Percentiles rank a stretch among this genome's conserved stretches.
Evolutionary conservation across 1,140 invertebrate species (phyloP).

Genomic region (Delia radicum): DNA sequence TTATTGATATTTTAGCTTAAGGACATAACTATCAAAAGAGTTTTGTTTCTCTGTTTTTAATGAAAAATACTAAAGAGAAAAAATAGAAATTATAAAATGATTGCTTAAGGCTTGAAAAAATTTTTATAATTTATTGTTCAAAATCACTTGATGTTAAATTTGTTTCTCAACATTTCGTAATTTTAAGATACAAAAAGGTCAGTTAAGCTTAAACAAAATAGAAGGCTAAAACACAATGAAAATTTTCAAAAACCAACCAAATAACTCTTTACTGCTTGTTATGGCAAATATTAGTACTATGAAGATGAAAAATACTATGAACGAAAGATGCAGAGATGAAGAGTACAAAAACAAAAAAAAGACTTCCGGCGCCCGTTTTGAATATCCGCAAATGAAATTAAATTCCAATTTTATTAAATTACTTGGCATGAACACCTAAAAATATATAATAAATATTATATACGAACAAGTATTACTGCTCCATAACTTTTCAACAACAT

Average conservation of each 20-base stretch:
- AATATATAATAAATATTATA: constrained; percentile 1
- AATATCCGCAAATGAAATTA: constrained; percentile 53
- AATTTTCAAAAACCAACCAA: background rate
- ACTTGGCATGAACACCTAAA: constrained; percentile 55
- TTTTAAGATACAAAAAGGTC: background rate
- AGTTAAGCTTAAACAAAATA: background rate
- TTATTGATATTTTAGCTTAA: background rate
- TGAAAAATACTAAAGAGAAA: background rate
- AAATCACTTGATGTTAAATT: constrained; percentile 23
- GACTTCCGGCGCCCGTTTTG: constrained; percentile 23
- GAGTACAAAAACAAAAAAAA: background rate
- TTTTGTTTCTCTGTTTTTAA: background rate
- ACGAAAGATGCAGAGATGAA: background rate
- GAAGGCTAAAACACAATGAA: background rate
- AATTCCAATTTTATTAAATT: constrained; percentile 55
- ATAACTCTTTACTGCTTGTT: no score
- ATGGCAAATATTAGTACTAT: no score
- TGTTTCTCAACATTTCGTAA: no score
- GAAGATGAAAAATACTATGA: no score
- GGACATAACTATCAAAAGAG: background rate
- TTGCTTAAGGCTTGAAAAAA: constrained; percentile 6
- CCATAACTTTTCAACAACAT: background rate
- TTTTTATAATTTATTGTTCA: constrained; percentile 3
- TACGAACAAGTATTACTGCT: background rate
- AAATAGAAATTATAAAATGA: constrained; percentile 6